These are phyloP conservation scores for Aricia agestis DNA, from an alignment of 1,140 invertebrate species.

Conservation along the genomic window DNA sequence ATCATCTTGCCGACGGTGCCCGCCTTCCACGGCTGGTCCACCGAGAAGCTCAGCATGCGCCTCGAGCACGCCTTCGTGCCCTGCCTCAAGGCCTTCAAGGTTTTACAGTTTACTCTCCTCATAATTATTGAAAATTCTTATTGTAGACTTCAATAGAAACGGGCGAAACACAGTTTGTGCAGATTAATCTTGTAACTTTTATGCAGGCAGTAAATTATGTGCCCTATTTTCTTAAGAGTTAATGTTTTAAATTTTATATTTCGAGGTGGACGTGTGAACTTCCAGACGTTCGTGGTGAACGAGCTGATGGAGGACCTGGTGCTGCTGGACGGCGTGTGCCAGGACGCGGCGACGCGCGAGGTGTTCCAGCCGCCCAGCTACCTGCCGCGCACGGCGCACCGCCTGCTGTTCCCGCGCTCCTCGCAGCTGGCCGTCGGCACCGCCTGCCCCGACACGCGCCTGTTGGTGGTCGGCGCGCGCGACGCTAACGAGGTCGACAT, in stretches of 20 bases:
- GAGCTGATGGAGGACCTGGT: constrained; percentile 68
- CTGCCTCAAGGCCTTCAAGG: constrained; percentile 63
- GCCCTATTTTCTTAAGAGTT: no score
- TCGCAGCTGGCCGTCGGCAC: constrained; percentile 48
- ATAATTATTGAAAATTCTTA: no score
- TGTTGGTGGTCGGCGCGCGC: constrained; percentile 59
- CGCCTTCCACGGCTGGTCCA: constrained; percentile 55
- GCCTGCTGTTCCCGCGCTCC: constrained; percentile 58
- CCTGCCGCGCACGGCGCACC: constrained; percentile 61
- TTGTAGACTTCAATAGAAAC: no score
- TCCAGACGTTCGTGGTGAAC: constrained; percentile 59
- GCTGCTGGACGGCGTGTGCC: constrained; percentile 59
- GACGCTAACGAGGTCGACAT: constrained; percentile 60
- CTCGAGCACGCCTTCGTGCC: constrained; percentile 66
- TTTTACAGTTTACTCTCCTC: constrained; percentile 23
- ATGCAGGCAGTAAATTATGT: no score
- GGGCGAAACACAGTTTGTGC: no score
- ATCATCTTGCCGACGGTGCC: constrained; percentile 59
- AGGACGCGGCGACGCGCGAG: constrained; percentile 60
- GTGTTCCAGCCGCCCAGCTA: constrained; percentile 62
- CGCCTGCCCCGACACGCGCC: constrained; percentile 57
- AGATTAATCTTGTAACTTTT: no score
- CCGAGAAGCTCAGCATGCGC: constrained; percentile 56
- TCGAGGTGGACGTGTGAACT: no score
- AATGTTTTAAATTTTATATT: no score